A percentile compares a stretch with the other conserved stretches of the same genome.
Evolutionary conservation across 2,797 vertebrate species (phyloP).

Genomic region (Varecia variegata): DNA sequence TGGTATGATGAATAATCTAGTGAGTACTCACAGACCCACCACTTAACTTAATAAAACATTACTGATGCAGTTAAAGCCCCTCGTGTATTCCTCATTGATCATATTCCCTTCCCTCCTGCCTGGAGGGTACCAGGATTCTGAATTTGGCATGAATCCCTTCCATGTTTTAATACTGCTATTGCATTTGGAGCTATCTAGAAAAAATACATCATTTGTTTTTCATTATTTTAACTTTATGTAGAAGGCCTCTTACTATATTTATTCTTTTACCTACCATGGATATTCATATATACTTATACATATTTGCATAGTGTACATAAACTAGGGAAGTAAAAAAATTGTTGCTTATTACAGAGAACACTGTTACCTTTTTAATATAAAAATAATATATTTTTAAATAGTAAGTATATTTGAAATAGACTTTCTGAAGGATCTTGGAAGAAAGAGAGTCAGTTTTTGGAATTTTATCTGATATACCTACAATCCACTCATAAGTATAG

Average conservation of each 20-base stretch:
- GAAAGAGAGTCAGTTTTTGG: not conserved
- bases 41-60: not conserved
- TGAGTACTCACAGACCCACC: not conserved
- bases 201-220: not conserved
- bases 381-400: not conserved
- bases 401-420: not conserved
- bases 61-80: not conserved
- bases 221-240: constrained; percentile 7
- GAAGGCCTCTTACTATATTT: not conserved
- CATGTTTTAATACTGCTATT: not conserved
- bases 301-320: not conserved
- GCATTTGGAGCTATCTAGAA: not conserved
- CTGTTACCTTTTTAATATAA: not conserved
- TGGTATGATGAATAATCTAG: not conserved
- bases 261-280: not conserved
- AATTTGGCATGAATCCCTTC: not conserved
- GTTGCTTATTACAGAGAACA: not conserved
- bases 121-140: not conserved
- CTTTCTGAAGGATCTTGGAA: not conserved
- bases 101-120: not conserved
- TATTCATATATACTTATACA: not conserved
- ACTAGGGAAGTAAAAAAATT: not conserved
- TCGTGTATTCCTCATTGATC: not conserved
- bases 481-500: not conserved
- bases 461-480: not conserved